A percentile compares a stretch with the other conserved stretches of the same genome.
Conservation (phyloP, 37 sponge, comb jelly and placozoan genomes). For the Bolinopsis microptera region DNA sequence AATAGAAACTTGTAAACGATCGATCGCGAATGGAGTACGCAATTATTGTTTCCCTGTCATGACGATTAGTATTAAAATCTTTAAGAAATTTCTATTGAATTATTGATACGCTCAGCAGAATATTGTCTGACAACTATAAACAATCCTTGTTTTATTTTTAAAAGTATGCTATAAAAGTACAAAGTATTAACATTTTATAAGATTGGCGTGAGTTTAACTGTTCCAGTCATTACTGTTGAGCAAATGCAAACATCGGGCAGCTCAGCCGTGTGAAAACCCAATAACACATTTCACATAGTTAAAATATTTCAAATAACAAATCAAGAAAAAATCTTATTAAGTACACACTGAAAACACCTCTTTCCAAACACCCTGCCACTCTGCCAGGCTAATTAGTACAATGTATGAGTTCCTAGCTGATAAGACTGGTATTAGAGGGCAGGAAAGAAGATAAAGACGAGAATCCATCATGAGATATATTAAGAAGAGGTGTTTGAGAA, state of each 20-base stretch:
- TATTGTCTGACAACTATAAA: neutral
- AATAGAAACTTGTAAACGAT: too few species aligned
- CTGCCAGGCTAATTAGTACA: too few species aligned
- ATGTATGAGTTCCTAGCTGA: neutral
- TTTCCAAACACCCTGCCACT: too few species aligned
- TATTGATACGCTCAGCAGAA: neutral
- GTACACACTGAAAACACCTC: too few species aligned
- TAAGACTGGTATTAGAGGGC: constrained; percentile 29
- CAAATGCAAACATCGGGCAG: too few species aligned
- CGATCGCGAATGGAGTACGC: too few species aligned
- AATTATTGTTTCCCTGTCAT: too few species aligned
- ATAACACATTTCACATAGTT: too few species aligned
- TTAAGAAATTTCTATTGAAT: neutral
- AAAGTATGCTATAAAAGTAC: neutral
- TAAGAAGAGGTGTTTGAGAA: constrained; percentile 42
- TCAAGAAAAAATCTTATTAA: too few species aligned
- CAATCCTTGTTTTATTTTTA: neutral
- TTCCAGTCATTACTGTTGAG: too few species aligned
- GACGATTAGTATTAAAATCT: neutral
- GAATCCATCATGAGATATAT: neutral
- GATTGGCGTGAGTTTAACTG: too few species aligned
- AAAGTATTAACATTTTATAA: neutral
- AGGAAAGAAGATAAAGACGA: constrained; percentile 44
- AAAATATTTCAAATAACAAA: neutral
- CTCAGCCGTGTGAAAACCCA: too few species aligned